Base-by-base conservation (phyloP, 2,888 invertebrate genomes). In the Cryptosula pallasiana region DNA sequence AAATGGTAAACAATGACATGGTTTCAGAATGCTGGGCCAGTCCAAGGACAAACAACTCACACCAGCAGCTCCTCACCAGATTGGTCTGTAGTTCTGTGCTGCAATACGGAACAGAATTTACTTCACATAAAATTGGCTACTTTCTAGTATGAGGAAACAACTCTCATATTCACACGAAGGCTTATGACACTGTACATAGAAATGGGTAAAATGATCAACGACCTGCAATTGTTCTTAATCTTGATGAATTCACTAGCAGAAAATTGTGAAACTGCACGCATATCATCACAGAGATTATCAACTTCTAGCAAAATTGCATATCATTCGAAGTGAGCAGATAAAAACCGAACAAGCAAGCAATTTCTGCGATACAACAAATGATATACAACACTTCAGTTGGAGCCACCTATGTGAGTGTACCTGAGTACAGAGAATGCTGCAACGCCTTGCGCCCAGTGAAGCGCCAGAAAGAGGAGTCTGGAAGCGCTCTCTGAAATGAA, bases 401-500 rank as follows among this genome's bases (percentile, higher is more conserved):
- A n/a, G n/a, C n/a, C n/a, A n/a, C n/a, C n/a, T n/a, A n/a, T n/a
- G n/a, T 45, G 20, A n/a, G 23, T 23, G 9, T 63, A 92, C 92
- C 90, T 90, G 78, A 95, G 88, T 35, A 90, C 88, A 79, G 91
- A 90, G 83, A 93, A 94, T 58, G 91, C 91, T 34, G 92, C 90
- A 78, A 95, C 89, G 78, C 91, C 91, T 76, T 91, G 88, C 71
- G 93, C 89, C 94, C 96, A 97, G 80, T 95, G 91, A 73, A 95
- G 91, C 20, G 92, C 90, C 13, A 95, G 89, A 81, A 95, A 95
- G 73, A 98, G 88, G 72, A 98, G 88, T 70, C 97, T 87, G 1
- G 96, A 94, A 32, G 94, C 95, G 77, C 93, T 93, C 87, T 98
- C 97, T 86, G 95, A 97, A 71, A 94, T 92, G 80, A 93, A 95